Conservation (phyloP, 2,888 invertebrate species). For the Drosophila setosimentum region DNA sequence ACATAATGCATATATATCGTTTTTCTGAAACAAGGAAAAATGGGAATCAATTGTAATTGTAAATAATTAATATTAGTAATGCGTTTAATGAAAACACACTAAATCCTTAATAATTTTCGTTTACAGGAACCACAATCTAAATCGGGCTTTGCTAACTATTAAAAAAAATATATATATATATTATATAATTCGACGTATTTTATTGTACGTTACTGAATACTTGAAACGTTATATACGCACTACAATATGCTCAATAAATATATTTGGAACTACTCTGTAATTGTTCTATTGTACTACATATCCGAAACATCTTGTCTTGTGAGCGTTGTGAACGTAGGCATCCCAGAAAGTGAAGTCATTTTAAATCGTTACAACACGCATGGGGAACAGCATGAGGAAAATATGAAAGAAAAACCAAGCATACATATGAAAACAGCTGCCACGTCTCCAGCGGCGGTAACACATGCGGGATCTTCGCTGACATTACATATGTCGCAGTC, state of each 20-base stretch:
- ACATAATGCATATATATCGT: background rate
- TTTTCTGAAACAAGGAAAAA: background rate
- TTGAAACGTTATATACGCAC: background rate
- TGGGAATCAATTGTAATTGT: background rate
- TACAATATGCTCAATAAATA: slow-evolving; percentile 41
- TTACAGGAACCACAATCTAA: background rate
- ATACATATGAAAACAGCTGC: slow-evolving; percentile 17
- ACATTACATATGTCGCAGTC: slow-evolving; percentile 14
- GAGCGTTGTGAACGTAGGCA: slow-evolving; percentile 10
- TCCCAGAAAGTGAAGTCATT: slow-evolving; percentile 13
- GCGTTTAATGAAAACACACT: background rate
- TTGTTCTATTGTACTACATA: slow-evolving; percentile 35
- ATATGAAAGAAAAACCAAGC: slow-evolving; percentile 20
- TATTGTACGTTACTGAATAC: background rate
- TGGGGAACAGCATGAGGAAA: slow-evolving; percentile 18
- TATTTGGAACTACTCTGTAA: slow-evolving; percentile 43
- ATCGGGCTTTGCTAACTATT: background rate
- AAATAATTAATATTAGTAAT: background rate
- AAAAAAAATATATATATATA: background rate
- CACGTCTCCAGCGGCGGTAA: slow-evolving; percentile 1
- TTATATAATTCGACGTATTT: background rate
- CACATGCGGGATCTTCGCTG: slow-evolving; percentile 12
- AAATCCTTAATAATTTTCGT: background rate
- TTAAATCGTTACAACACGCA: slow-evolving; percentile 24
- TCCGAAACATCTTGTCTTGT: slow-evolving; percentile 15